Conservation (phyloP, 2,888 invertebrate genomes). For the Pasiphila rectangulata region DNA sequence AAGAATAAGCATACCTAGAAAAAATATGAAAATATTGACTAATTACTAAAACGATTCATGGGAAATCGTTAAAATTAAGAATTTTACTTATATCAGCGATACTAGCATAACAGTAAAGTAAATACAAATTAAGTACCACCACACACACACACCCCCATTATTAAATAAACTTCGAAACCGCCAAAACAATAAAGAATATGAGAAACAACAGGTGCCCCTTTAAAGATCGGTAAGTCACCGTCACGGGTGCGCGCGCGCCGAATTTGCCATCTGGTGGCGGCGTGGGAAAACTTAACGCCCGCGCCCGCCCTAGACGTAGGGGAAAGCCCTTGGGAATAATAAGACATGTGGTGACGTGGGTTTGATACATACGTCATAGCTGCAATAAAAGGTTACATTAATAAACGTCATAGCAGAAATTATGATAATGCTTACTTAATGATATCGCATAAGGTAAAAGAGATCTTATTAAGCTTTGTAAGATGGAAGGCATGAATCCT, state of each 20-base stretch:
- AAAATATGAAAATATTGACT: too few species aligned
- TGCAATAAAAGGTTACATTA: neutral
- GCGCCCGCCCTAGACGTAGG: constrained; percentile 31
- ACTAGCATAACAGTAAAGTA: neutral
- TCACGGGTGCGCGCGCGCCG: constrained; percentile 66
- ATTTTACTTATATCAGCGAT: too few species aligned
- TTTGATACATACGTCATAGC: neutral
- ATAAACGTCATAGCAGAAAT: too few species aligned
- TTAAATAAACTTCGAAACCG: neutral
- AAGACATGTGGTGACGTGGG: constrained; percentile 27
- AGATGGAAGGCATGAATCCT: too few species aligned
- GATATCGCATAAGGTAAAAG: neutral
- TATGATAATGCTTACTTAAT: too few species aligned
- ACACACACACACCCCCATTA: neutral
- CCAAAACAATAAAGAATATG: constrained; percentile 32
- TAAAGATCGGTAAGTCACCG: constrained; percentile 77
- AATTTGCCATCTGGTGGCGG: constrained; percentile 62
- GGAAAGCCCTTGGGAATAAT: constrained; percentile 25
- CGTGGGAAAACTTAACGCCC: constrained; percentile 79
- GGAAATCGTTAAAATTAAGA: too few species aligned
- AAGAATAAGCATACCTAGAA: too few species aligned
- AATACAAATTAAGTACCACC: neutral
- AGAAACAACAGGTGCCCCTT: constrained; percentile 67
- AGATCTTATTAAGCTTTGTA: too few species aligned
- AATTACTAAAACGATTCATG: too few species aligned